phyloP scores from a whole-genome alignment of 2,797 vertebrate species.

The Spinus olivaceus region DNA sequence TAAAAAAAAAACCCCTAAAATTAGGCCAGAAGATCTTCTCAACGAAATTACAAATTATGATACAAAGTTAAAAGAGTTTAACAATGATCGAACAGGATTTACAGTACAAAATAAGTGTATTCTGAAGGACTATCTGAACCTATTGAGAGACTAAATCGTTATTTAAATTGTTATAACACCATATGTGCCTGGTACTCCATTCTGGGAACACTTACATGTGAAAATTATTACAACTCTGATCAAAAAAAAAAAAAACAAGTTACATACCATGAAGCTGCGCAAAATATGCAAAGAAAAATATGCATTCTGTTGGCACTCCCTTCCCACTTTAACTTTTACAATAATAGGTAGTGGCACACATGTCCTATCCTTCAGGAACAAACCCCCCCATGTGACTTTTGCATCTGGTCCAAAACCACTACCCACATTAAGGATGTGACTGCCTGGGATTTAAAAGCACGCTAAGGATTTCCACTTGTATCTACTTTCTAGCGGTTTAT shows the following conservation, averaged over 20 bases:
- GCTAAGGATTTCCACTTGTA: constrained; percentile 39
- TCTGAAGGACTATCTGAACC: background rate
- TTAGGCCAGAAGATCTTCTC: background rate
- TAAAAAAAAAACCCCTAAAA: background rate
- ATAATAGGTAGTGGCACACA: background rate
- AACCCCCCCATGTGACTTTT: background rate
- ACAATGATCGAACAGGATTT: background rate
- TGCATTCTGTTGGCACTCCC: background rate
- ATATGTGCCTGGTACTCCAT: background rate
- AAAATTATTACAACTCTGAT: background rate
- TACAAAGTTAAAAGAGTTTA: background rate
- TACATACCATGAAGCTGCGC: background rate
- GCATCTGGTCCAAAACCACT: constrained; percentile 7
- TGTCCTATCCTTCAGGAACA: background rate
- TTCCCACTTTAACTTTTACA: background rate
- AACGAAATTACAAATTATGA: background rate
- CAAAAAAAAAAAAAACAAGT: background rate
- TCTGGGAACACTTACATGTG: background rate
- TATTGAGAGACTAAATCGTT: background rate
- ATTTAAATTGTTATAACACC: background rate
- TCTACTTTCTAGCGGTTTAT: background rate
- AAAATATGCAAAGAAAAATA: background rate
- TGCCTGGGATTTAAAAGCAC: constrained; percentile 56
- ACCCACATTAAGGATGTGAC: constrained; percentile 36
- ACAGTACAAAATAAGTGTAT: background rate